Evolutionary conservation across 2,797 vertebrate genomes (phyloP), one percentile per base, ranked within the genome.

Genomic region (Chaetophractus vellerosus): DNA sequence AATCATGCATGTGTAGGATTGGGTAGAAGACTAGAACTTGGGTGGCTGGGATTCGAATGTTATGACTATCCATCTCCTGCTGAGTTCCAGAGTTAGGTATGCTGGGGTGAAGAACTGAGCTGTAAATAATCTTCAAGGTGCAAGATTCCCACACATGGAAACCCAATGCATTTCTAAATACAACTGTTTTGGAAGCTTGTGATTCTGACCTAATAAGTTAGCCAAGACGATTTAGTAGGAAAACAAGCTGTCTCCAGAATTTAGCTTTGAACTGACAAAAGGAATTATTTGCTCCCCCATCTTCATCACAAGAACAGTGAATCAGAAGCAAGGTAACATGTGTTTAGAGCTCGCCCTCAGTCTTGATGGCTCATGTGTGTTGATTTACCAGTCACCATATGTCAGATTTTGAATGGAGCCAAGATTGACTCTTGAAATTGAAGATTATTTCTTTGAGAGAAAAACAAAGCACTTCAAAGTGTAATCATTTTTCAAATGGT

Each of bases 281-380:
- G 59, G 28, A 79, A 76, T 95, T 66, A 80, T 59, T 91, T 48
- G 72, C 11, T 83, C 36, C 1, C n/a, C 9, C 45, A 7, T 68
- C 5, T 64, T 1, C 11, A 9, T 38, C 36, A 41, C 5, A 5
- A 2, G 33, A 24, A 28, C 21, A n/a, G 64, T 18, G 59, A 55
- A 21, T 72, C 28, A 88, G 78, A 93, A 91, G 36, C 10, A 78
- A 86, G 57, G 50, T 36, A 50, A 24, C 26, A 5, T 5, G 1
- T 75, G 76, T 81, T 79, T n/a, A 91, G 64, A 61, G 9, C 38
- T n/a, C 8, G 21, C 0, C 21, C 15, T 78, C 23, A 5, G 48
- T 79, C 57, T 45, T 14, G 26, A 55, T 36, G 95, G 99, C 98
- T 92, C 98, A 0, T 2, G 9, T 66, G 33, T 10, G 26, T 87